Evolutionary conservation across 2,113 vertebrate species (phyloP).

Genomic region (Syngnathoides biaculeatus): DNA sequence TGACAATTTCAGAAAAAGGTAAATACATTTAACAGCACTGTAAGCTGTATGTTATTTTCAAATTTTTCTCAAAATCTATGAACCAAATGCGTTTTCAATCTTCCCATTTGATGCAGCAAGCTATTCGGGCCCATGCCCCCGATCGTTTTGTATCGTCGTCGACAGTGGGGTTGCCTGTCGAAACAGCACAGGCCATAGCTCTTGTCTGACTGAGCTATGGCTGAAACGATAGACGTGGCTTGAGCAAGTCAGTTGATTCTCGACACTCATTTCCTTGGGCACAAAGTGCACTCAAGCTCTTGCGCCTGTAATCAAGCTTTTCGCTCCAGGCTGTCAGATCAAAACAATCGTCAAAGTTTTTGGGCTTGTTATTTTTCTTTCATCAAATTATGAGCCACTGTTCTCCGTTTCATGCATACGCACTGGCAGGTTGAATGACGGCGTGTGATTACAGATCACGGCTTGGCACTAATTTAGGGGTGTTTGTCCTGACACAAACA

Average conservation of each 20-base stretch:
- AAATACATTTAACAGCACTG: too few species aligned
- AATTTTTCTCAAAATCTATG: too few species aligned
- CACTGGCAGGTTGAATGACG: neutral
- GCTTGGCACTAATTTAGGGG: constrained; percentile 12
- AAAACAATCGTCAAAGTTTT: constrained; percentile 8
- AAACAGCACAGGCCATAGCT: constrained; percentile 20
- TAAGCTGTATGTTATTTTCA: too few species aligned
- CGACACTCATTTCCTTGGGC: constrained; percentile 19
- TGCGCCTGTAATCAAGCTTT: constrained; percentile 32
- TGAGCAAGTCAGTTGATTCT: constrained; percentile 32
- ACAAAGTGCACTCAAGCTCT: constrained; percentile 6
- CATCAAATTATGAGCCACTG: neutral
- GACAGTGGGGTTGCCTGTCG: constrained; percentile 17
- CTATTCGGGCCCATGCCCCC: neutral
- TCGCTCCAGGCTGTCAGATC: constrained; percentile 2
- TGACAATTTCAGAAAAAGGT: too few species aligned
- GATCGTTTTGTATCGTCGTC: neutral
- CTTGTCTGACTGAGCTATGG: constrained; percentile 30
- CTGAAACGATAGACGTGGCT: constrained; percentile 46
- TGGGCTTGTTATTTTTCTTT: constrained; percentile 8
- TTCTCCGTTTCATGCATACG: neutral
- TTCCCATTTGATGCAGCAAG: too few species aligned
- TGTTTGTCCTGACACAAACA: constrained; percentile 10
- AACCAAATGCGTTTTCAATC: too few species aligned
- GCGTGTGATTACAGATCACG: constrained; percentile 14